Evolutionary conservation across 2,797 vertebrate species (phyloP).

Genomic region (Poecilia wingei): DNA sequence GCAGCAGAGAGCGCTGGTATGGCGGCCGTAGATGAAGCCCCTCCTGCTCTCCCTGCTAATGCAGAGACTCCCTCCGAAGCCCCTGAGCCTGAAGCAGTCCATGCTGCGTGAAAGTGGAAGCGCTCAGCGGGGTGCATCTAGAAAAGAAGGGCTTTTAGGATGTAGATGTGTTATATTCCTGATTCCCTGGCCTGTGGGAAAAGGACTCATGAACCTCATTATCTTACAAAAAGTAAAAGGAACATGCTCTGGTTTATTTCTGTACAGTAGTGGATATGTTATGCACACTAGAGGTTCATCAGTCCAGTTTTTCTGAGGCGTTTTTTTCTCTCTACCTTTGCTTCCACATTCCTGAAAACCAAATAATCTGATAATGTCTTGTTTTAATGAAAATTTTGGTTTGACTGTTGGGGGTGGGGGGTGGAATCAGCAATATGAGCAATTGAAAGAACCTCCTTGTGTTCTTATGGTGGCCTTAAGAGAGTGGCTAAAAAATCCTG

Average conservation of each 20-base stretch:
- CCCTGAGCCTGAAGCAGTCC: conserved; percentile 46
- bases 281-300: conserved; percentile 41
- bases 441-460: not conserved
- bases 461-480: not conserved
- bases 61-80: conserved; percentile 43
- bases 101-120: conserved; percentile 49
- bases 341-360: conserved; percentile 3
- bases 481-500: not conserved
- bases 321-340: conserved; percentile 27
- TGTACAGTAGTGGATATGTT: not conserved
- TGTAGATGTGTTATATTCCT: conserved; percentile 40
- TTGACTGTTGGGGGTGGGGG: not conserved
- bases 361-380: not conserved
- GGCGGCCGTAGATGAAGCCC: conserved; percentile 59
- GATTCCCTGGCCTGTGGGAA: conserved; percentile 27
- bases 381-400: not conserved
- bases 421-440: not conserved
- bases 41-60: conserved; percentile 37
- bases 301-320: conserved; percentile 44
- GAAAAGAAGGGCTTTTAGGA: conserved; percentile 25
- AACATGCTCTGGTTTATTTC: not conserved
- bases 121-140: conserved; percentile 21
- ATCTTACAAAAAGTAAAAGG: not conserved
- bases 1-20: conserved; percentile 63
- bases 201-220: conserved; percentile 46